Evolutionary conservation across 2,888 invertebrate genomes (phyloP), one percentile per base, ranked within the genome.

Genomic region (Drosophila subquinaria): DNA sequence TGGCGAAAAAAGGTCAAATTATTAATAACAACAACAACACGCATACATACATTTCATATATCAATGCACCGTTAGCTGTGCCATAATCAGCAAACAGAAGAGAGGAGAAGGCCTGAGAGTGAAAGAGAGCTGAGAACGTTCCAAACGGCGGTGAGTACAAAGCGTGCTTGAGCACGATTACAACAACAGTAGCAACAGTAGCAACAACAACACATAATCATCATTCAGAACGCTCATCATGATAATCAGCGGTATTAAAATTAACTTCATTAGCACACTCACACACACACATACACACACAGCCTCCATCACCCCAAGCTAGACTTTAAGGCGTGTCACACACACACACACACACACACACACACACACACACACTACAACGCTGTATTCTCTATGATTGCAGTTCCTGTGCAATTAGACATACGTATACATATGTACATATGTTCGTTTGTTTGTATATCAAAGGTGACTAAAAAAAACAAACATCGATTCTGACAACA

Each of bases 1-100:
- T 66, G 61, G 71, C 68, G n/a, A 78, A 87, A 83, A 85, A 86
- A 88, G 90, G 90, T 86, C 90, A 90, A 84, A 76, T 90, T 89
- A 73, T 87, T 89, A 89, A 87, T 75, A 73, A 61, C 52, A 82
- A 70, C 62, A 72, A 63, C 2, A 62, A 13, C 27, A 3, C n/a
- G 60, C 38, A 62, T 35, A 20, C 33, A 40, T 10, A 56, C 20
- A 70, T 52, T 69, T 68, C 69, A 86, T 76, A 73, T 81, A 79
- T 73, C 66, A 69, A 83, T 78, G 82, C 77, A 90, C 88, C 89
- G 88, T 91, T 90, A 88, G 52, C 56, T 78, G 79, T 85, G 81
- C 83, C 73, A 88, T 82, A 87, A 84, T 76, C 76, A 65, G 55
- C 65, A 23, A 9, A 17, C 33, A 63, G 17, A 13, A 13, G 43